Percentiles rank a stretch among this genome's conserved stretches.
phyloP scores from a whole-genome alignment of 2,888 invertebrate genomes.

The Marronus borbonicus region DNA sequence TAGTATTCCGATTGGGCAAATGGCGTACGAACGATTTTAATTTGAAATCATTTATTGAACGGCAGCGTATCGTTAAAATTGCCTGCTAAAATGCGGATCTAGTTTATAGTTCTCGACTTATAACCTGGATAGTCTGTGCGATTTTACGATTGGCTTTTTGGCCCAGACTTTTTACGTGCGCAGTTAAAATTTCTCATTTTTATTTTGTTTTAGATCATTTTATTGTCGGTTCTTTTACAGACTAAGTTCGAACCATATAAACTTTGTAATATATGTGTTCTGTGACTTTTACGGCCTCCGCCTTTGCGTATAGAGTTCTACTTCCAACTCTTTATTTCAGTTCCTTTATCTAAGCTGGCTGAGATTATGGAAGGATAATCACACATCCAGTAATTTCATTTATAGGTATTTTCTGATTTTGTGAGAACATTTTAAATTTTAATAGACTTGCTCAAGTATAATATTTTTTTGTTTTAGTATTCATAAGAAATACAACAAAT shows the following conservation, averaged over 20 bases:
- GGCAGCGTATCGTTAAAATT: constrained; percentile 34
- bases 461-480: too few species aligned
- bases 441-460: too few species aligned
- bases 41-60: constrained; percentile 33
- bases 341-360: constrained; percentile 10
- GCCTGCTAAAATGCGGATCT: constrained; percentile 53
- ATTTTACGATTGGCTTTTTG: constrained; percentile 66
- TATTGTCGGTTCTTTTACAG: constrained; percentile 68
- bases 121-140: constrained; percentile 62
- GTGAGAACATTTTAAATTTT: too few species aligned
- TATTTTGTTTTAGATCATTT: constrained; percentile 68
- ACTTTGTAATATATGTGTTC: constrained; percentile 70
- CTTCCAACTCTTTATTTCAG: constrained; percentile 19
- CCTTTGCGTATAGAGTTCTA: constrained; percentile 31
- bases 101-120: constrained; percentile 66
- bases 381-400: neutral
- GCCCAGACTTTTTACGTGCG: constrained; percentile 66
- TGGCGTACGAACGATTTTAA: constrained; percentile 13
- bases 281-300: constrained; percentile 64
- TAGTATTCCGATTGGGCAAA: neutral
- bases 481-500: too few species aligned
- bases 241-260: constrained; percentile 69
- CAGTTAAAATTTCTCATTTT: constrained; percentile 69
- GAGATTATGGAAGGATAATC: neutral
- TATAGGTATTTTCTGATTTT: too few species aligned